Percentiles rank a stretch among this genome's conserved stretches.
phyloP scores from a whole-genome alignment of 1,140 invertebrate species.

The Solen grandis region DNA sequence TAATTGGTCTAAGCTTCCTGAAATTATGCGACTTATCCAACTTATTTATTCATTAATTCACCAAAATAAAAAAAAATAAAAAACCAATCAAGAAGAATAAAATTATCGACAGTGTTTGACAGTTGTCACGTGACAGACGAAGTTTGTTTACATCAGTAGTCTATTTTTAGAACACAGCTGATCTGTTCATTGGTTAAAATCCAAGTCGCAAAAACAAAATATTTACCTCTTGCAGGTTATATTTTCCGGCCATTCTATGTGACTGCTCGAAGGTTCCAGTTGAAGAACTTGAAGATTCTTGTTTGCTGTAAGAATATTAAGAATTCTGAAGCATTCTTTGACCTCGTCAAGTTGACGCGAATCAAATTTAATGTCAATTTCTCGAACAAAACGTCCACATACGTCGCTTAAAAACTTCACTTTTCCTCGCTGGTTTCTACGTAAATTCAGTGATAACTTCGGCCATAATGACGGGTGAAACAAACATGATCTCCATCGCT shows the following conservation, averaged over 20 bases:
- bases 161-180: conserved; percentile 52
- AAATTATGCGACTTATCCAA: neutral
- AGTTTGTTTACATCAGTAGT: conserved; percentile 33
- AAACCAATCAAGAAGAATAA: neutral
- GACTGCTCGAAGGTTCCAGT: conserved; percentile 80
- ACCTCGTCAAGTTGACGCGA: conserved; percentile 79
- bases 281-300: conserved; percentile 78
- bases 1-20: neutral
- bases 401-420: conserved; percentile 79
- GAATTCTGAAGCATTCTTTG: conserved; percentile 69
- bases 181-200: conserved; percentile 42
- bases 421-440: conserved; percentile 79
- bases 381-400: conserved; percentile 81
- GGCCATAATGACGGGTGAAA: conserved; percentile 85
- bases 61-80: neutral
- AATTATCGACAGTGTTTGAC: neutral
- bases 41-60: neutral
- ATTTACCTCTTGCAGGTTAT: conserved; percentile 41
- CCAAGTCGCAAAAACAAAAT: conserved; percentile 13
- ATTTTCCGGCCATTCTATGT: conserved; percentile 74
- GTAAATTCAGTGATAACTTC: conserved; percentile 79
- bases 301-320: conserved; percentile 76
- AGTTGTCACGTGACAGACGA: conserved; percentile 41
- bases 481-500: conserved; percentile 84
- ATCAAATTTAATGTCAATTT: conserved; percentile 80